Conservation (phyloP, 2,888 invertebrate genomes). For the Pheosia tremula region DNA sequence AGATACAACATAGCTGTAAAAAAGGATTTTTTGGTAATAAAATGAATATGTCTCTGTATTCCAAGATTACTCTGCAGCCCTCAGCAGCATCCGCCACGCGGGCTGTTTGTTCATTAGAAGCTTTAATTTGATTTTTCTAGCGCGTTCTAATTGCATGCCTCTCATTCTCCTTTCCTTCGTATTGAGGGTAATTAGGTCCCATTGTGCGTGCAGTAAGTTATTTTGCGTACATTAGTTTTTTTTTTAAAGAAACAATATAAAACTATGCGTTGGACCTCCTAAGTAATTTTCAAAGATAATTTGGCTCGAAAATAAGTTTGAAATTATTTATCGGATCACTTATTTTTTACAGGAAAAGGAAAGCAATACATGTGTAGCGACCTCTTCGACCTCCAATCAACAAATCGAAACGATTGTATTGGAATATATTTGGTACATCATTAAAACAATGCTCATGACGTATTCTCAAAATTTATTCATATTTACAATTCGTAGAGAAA, state of each 20-base stretch:
- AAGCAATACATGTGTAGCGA: too few relatives aligned
- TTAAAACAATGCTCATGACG: conserved; percentile 7
- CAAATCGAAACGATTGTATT: too few relatives aligned
- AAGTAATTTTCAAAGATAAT: too few relatives aligned
- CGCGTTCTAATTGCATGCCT: conserved; percentile 74
- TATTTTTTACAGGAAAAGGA: too few relatives aligned
- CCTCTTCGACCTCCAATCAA: too few relatives aligned
- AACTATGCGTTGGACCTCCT: too few relatives aligned
- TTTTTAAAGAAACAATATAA: not conserved
- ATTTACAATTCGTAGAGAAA: conserved; percentile 36
- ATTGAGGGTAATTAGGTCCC: conserved; percentile 60
- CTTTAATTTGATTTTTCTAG: conserved; percentile 81
- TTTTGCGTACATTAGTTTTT: not conserved
- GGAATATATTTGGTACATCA: conserved; percentile 19
- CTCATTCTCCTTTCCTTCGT: conserved; percentile 73
- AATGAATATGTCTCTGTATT: conserved; percentile 13
- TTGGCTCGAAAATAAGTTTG: too few relatives aligned
- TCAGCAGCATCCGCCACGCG: conserved; percentile 51
- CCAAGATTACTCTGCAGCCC: conserved; percentile 45
- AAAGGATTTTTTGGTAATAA: too few relatives aligned
- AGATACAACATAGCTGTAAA: too few relatives aligned
- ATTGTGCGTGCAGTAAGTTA: conserved; percentile 42
- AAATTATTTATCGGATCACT: too few relatives aligned
- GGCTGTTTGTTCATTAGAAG: conserved; percentile 79
- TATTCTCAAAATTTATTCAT: conserved; percentile 26